A percentile compares a stretch with the other conserved stretches of the same genome.
phyloP scores from a whole-genome alignment of 1,140 invertebrate species.

The Holotrichia oblita region DNA sequence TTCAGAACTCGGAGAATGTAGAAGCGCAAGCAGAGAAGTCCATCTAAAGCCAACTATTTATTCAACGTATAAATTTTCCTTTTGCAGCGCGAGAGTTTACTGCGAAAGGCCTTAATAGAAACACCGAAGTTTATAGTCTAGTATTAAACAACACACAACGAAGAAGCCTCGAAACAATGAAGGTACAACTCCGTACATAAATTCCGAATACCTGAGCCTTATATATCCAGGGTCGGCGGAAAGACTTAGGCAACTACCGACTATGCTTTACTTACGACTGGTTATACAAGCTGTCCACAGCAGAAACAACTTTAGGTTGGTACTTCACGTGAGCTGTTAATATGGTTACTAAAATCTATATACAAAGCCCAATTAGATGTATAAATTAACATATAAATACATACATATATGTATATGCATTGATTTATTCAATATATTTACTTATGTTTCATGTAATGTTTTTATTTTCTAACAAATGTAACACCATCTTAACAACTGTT shows the following conservation, averaged over 20 bases:
- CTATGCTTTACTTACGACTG: background rate
- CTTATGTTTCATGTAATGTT: no score
- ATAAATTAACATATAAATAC: no score
- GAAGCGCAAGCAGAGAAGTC: background rate
- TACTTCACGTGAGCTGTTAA: no score
- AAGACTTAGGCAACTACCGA: background rate
- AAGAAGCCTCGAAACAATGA: background rate
- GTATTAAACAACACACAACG: slow-evolving; percentile 5
- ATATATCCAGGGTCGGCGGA: slow-evolving; percentile 1
- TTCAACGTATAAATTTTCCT: slow-evolving; percentile 16
- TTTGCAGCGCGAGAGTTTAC: slow-evolving; percentile 1
- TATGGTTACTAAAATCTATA: no score
- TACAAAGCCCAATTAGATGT: no score
- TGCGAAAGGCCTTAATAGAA: slow-evolving; percentile 5
- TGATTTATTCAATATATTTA: no score
- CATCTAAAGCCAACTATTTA: slow-evolving; percentile 16
- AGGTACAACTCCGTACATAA: slow-evolving; percentile 16
- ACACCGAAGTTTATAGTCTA: slow-evolving; percentile 5
- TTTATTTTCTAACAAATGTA: no score
- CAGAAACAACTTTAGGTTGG: no score
- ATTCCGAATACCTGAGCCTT: slow-evolving; percentile 11
- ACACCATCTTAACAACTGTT: no score
- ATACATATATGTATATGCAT: no score
- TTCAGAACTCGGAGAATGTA: background rate
- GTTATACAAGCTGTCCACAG: background rate